These are phyloP conservation scores for Perodicticus potto DNA, from an alignment of 2,797 vertebrate species.

Conservation along the genomic window DNA sequence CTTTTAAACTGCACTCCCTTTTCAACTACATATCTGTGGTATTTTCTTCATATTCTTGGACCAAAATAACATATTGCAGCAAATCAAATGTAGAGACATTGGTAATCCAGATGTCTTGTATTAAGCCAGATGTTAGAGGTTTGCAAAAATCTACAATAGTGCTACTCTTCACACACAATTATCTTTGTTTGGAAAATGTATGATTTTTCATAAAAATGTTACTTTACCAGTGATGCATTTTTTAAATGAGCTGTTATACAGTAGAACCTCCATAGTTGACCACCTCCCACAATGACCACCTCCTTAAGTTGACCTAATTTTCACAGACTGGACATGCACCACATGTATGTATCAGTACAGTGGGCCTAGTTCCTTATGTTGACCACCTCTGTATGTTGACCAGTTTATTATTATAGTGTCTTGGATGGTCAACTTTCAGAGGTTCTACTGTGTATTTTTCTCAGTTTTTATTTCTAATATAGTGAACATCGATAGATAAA, in stretches of 20 bases:
- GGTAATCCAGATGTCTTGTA: constrained; percentile 32
- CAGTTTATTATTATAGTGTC: too few species aligned
- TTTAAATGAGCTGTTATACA: constrained; percentile 25
- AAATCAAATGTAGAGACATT: background rate
- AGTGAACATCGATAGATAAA: background rate
- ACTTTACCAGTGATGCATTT: constrained; percentile 4
- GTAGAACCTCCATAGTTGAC: too few species aligned
- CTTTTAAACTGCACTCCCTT: constrained; percentile 9
- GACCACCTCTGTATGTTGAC: too few species aligned
- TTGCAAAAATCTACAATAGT: background rate
- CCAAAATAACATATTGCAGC: background rate
- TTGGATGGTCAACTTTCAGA: too few species aligned
- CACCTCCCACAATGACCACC: too few species aligned
- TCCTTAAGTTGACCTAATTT: too few species aligned
- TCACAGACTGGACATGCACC: too few species aligned
- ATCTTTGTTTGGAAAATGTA: constrained; percentile 54
- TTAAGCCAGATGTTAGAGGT: constrained; percentile 35
- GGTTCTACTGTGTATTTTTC: background rate
- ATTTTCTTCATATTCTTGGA: constrained; percentile 66
- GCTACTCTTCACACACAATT: constrained; percentile 33
- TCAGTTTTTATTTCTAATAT: constrained; percentile 45
- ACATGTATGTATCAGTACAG: too few species aligned
- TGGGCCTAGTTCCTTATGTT: too few species aligned
- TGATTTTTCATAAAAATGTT: background rate
- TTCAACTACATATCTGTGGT: background rate